Evolutionary conservation across 92 coral and sea anemone genomes (phyloP).

Genomic region (Phenganax stokvisi): DNA sequence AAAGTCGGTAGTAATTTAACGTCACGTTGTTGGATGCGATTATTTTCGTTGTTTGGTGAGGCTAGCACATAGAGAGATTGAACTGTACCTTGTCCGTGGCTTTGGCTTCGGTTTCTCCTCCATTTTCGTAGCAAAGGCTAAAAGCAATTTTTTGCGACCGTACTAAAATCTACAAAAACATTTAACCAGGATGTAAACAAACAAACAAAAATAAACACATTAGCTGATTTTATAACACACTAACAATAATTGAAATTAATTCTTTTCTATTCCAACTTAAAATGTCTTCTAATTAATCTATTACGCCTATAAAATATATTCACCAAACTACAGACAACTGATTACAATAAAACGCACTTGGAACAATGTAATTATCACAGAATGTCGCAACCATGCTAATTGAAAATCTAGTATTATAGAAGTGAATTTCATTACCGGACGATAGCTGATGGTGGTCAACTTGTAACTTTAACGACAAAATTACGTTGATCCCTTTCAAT

Average conservation of each 20-base stretch:
- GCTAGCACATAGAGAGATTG: not conserved
- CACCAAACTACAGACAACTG: not conserved
- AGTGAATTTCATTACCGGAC: not conserved
- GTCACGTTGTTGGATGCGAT: too few species aligned
- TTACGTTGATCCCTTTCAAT: not conserved
- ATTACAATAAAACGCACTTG: not conserved
- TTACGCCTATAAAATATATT: not conserved
- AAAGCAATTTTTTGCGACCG: not conserved
- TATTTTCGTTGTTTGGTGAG: too few species aligned
- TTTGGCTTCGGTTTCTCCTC: conserved; percentile 28
- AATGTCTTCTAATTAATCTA: not conserved
- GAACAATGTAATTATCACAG: not conserved
- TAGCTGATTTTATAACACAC: too few species aligned
- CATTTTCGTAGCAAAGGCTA: not conserved
- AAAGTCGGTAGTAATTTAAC: too few species aligned
- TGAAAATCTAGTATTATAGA: not conserved
- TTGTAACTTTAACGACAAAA: too few species aligned
- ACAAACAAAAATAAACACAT: not conserved
- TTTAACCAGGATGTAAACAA: not conserved
- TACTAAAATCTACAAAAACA: not conserved
- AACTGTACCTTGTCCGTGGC: conserved; percentile 23
- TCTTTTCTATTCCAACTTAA: not conserved
- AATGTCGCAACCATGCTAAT: not conserved
- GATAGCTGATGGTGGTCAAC: too few species aligned
- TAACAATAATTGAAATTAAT: too few species aligned